phyloP scores from a whole-genome alignment of 2,888 invertebrate species.

The Watsonalla binaria region DNA sequence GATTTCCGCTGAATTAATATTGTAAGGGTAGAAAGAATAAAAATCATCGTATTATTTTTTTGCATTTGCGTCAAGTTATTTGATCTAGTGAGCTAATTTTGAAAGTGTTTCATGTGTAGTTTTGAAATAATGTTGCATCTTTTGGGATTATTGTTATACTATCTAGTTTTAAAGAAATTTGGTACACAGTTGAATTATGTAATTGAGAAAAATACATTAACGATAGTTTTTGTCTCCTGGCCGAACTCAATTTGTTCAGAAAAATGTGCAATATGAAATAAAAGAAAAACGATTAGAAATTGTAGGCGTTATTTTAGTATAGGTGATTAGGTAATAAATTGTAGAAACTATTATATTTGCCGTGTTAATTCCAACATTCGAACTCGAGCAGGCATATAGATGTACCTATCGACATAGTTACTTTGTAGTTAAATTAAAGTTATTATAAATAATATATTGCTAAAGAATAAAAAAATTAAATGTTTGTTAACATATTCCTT shows the following conservation, averaged over 20 bases:
- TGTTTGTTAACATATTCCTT: constrained; percentile 69
- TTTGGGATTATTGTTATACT: too few relatives aligned
- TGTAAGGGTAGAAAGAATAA: constrained; percentile 18
- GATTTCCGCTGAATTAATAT: constrained; percentile 51
- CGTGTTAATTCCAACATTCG: constrained; percentile 47
- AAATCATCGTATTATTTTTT: constrained; percentile 35
- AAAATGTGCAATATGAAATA: constrained; percentile 71
- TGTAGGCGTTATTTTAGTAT: constrained; percentile 44
- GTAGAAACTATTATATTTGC: constrained; percentile 48
- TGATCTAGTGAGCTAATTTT: not conserved
- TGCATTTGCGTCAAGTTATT: constrained; percentile 13
- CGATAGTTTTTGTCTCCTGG: constrained; percentile 8
- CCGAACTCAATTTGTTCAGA: constrained; percentile 24
- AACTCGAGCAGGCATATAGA: constrained; percentile 40
- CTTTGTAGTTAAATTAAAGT: constrained; percentile 72
- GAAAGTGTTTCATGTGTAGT: not conserved
- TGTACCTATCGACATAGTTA: constrained; percentile 46
- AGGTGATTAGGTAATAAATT: constrained; percentile 34
- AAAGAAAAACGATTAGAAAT: constrained; percentile 46
- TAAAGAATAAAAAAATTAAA: constrained; percentile 74
- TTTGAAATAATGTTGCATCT: not conserved
- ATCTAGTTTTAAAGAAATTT: constrained; percentile 17
- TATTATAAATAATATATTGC: constrained; percentile 77
- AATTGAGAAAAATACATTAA: too few relatives aligned
- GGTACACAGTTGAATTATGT: too few relatives aligned